Base-by-base conservation (phyloP, 2,888 invertebrate species). In the Tachina lurida region DNA sequence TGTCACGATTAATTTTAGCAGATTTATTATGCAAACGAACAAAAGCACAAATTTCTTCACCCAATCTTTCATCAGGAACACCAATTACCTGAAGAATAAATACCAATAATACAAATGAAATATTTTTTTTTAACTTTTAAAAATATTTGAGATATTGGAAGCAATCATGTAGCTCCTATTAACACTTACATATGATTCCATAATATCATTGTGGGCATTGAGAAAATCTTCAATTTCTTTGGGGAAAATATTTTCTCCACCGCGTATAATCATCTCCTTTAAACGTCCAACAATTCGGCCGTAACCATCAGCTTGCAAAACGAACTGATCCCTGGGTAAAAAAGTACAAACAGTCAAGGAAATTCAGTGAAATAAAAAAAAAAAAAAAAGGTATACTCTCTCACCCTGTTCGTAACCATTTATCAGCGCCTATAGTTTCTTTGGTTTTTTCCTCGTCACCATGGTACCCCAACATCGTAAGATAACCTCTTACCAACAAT, bases 191-290 rank as follows among this genome's bases (percentile, higher is more conserved):
- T 96, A 95, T 10, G 94, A 94, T 90, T 97, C 96, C 17, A 94
- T 90, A 54, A 97, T 93, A 87, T 94, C 93, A 0, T 96, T 95
- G 93, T 97, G 96, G 0, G 94, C 93, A 88, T 95, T 95, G 2
- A 97, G 90, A 86, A 95, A 94, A 87, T 96, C 94, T 93, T 97
- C 97, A 65, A 97, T 94, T 93, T 97, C 97, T 94, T 94, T 94
- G 0, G 97, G 97, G 90, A 95, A 96, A 77, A 97, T 95, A 90
- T 97, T 97, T 92, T 96, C 96, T n/a, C 97, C 97, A 7, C 96
- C 96, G 63, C 96, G 93, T 76, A 96, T 96, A 62, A 97, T 94
- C 94, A 97, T 94, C 87, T 97, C 96, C 90, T 96, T 96, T 15
- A 95, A 90, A 71, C 96, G 93, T 0, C 96, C 97, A 22, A 96